Evolutionary conservation across 2,113 vertebrate genomes (phyloP).

Genomic region (Pedetes capensis): DNA sequence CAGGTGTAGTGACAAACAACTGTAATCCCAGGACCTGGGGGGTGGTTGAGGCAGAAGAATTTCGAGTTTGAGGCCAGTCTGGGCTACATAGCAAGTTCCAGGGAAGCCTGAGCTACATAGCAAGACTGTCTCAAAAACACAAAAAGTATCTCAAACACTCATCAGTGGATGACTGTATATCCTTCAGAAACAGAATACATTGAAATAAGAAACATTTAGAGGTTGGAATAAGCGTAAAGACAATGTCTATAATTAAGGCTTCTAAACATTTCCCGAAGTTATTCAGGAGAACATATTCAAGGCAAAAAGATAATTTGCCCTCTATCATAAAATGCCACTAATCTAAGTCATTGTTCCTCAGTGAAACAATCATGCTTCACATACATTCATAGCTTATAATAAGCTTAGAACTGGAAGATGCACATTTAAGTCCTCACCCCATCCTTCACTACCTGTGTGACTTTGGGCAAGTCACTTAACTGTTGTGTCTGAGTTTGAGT

Average conservation of each 20-base stretch:
- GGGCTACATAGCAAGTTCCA: too few relatives aligned
- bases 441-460: background rate
- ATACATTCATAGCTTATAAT: background rate
- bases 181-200: background rate
- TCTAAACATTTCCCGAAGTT: conserved; percentile 16
- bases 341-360: background rate
- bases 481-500: background rate
- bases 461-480: background rate
- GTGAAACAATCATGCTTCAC: background rate
- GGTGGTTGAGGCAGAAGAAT: too few relatives aligned
- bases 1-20: too few relatives aligned
- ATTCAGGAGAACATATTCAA: background rate
- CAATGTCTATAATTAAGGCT: background rate
- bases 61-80: too few relatives aligned
- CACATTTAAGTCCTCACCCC: background rate
- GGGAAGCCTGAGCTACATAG: too few relatives aligned
- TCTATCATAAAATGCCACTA: background rate
- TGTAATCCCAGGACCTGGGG: too few relatives aligned
- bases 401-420: background rate
- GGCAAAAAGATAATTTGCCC: background rate
- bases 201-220: conserved; percentile 23
- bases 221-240: background rate
- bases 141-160: too few relatives aligned
- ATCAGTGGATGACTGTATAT: background rate
- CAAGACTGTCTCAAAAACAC: too few relatives aligned